A percentile compares a stretch with the other conserved stretches of the same genome.
phyloP scores from a whole-genome alignment of 2,797 vertebrate species.

The Mustela erminea region DNA sequence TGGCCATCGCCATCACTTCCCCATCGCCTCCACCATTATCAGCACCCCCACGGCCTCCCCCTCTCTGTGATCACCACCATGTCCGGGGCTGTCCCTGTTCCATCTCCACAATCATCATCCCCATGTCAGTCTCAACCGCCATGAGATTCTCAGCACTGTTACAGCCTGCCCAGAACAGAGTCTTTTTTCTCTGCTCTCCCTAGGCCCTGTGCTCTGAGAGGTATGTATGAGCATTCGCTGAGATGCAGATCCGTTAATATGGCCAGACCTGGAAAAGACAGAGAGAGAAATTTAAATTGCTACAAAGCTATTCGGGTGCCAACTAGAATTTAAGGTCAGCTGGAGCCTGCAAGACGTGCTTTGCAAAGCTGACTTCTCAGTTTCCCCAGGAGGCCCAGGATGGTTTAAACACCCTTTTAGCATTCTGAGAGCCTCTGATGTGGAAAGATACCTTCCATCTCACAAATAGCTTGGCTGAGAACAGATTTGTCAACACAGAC shows the following conservation, averaged over 20 bases:
- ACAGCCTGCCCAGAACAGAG: not conserved
- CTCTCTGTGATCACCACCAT: too few species aligned
- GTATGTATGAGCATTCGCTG: not conserved
- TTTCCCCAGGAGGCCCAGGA: slow-evolving; percentile 17
- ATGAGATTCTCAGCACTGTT: not conserved
- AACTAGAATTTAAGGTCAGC: slow-evolving; percentile 73
- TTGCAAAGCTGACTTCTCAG: slow-evolving; percentile 69
- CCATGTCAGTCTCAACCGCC: not conserved
- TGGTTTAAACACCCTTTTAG: slow-evolving; percentile 72
- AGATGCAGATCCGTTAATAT: slow-evolving; percentile 30
- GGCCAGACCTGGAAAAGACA: slow-evolving; percentile 30
- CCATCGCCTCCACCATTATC: not conserved
- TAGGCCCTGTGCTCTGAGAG: not conserved
- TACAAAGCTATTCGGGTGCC: slow-evolving; percentile 51
- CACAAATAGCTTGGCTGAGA: slow-evolving; percentile 41
- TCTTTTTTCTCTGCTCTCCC: not conserved
- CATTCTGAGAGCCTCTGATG: slow-evolving; percentile 67
- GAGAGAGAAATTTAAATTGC: slow-evolving; percentile 68
- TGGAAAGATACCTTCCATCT: slow-evolving; percentile 64
- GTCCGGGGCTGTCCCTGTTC: not conserved
- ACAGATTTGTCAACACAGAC: slow-evolving; percentile 70
- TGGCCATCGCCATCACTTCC: not conserved
- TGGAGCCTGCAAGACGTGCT: slow-evolving; percentile 53
- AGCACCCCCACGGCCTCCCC: not conserved
- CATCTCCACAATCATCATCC: not conserved